Evolutionary conservation across 1,140 invertebrate species (phyloP).

Genomic region (Micrasema minimum): DNA sequence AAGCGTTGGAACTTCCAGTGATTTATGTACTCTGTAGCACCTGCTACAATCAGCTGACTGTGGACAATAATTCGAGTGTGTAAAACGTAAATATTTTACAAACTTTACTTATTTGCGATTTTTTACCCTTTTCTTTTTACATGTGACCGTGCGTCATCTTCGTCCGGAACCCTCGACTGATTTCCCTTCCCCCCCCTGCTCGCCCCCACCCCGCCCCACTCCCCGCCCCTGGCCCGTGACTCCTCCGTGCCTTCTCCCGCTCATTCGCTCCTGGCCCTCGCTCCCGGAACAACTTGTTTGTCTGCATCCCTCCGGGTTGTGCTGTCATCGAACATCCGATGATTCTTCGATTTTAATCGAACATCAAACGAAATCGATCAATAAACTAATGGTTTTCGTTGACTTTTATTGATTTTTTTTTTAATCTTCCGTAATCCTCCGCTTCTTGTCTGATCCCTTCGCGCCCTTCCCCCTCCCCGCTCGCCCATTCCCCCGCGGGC

Average conservation of each 20-base stretch:
- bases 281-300: constrained; percentile 22
- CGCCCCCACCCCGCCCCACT: constrained; percentile 53
- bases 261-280: constrained; percentile 38
- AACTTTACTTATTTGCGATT: constrained; percentile 48
- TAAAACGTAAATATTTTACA: constrained; percentile 1
- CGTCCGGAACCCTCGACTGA: constrained; percentile 44
- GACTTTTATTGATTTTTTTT: constrained; percentile 3
- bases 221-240: constrained; percentile 42
- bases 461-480: constrained; percentile 47
- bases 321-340: constrained; percentile 3
- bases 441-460: constrained; percentile 4
- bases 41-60: constrained; percentile 5
- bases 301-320: background rate
- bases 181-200: constrained; percentile 43
- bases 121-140: constrained; percentile 48
- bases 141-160: constrained; percentile 47
- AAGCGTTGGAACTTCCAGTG: constrained; percentile 9
- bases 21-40: constrained; percentile 26
- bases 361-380: background rate
- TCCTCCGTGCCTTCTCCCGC: constrained; percentile 20
- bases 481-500: constrained; percentile 41
- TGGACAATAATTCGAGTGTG: constrained; percentile 15
- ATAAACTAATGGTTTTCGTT: background rate
- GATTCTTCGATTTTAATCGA: constrained; percentile 8
- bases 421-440: constrained; percentile 1